Evolutionary conservation across 2,797 vertebrate genomes (phyloP), one percentile per base, ranked within the genome.

Genomic region (Pipistrellus pygmaeus): DNA sequence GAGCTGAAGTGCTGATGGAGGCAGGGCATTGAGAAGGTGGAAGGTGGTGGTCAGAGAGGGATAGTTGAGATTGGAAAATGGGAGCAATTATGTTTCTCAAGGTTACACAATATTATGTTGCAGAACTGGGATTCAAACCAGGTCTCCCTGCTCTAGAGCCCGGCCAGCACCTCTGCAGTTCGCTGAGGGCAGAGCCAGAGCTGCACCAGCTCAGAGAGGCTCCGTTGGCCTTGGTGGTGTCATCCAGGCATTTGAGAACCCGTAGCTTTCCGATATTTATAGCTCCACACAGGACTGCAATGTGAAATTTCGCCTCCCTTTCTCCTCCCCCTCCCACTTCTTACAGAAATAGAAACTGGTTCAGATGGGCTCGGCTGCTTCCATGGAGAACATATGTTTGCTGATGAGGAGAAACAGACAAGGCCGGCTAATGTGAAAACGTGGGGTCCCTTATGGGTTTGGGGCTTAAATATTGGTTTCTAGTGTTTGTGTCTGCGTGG

Each of bases 341-440:
- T 95, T 80, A 69, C 91, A 95, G 71, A 96, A 97, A 96, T 94
- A 97, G 96, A 85, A 96, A 93, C 72, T 48, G 32, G 60, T 90
- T 97, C 91, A 88, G 78, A 95, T n/a, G 85, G 57, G 81, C 87
- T 94, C 46, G 72, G 95, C 85, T 80, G 38, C n/a, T 73, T 97
- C 87, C 96, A 93, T 41, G 27, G 83, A 93, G 95, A 95, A 93
- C 96, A 97, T 95, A 95, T 96, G 95, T 85, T 97, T 95, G 82
- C 77, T 13, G 72, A 44, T 95, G 94, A 95, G 35, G 51, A 62
- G 85, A 94, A 96, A 83, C 80, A 97, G 95, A 94, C 94, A 87
- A 88, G 93, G 66, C 64, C 77, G 53, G 82, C 81, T 94, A 93
- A 93, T 80, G 81, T 93, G 94, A 85, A 96, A 93, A 90, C 0